Evolutionary conservation across 1,140 invertebrate genomes (phyloP).

Genomic region (Drosophila rhopaloa): DNA sequence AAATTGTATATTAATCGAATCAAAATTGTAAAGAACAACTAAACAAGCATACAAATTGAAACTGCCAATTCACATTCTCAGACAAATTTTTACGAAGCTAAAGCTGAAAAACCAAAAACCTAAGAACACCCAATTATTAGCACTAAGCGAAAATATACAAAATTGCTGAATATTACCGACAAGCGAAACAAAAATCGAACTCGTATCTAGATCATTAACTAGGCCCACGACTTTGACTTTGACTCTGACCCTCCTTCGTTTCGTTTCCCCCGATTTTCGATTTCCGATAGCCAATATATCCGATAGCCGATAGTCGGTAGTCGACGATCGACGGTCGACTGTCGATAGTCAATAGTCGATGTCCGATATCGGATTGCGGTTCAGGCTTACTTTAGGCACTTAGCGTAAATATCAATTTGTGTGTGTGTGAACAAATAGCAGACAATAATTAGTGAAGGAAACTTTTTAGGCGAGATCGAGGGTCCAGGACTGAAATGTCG

Average conservation of each 20-base stretch:
- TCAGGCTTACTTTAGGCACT: slow-evolving; percentile 42
- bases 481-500: slow-evolving; percentile 5
- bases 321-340: background rate
- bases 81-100: slow-evolving; percentile 54
- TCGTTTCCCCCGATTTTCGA: slow-evolving; percentile 33
- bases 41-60: slow-evolving; percentile 63
- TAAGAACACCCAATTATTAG: slow-evolving; percentile 42
- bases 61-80: slow-evolving; percentile 81
- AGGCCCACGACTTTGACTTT: slow-evolving; percentile 26
- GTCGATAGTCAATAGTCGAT: background rate
- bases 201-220: slow-evolving; percentile 27
- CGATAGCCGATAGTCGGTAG: background rate
- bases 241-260: slow-evolving; percentile 35
- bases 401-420: slow-evolving; percentile 61
- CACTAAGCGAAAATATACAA: slow-evolving; percentile 54
- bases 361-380: slow-evolving; percentile 12
- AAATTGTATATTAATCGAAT: slow-evolving; percentile 51
- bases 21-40: slow-evolving; percentile 49
- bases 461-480: slow-evolving; percentile 35
- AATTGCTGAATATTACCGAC: slow-evolving; percentile 78
- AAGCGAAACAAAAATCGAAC: slow-evolving; percentile 29
- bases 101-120: slow-evolving; percentile 21
- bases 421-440: slow-evolving; percentile 80
- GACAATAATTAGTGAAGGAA: slow-evolving; percentile 79
- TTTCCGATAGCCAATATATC: slow-evolving; percentile 24